Base-by-base conservation (phyloP, 2,797 vertebrate genomes). In the Gallinago solitaria region DNA sequence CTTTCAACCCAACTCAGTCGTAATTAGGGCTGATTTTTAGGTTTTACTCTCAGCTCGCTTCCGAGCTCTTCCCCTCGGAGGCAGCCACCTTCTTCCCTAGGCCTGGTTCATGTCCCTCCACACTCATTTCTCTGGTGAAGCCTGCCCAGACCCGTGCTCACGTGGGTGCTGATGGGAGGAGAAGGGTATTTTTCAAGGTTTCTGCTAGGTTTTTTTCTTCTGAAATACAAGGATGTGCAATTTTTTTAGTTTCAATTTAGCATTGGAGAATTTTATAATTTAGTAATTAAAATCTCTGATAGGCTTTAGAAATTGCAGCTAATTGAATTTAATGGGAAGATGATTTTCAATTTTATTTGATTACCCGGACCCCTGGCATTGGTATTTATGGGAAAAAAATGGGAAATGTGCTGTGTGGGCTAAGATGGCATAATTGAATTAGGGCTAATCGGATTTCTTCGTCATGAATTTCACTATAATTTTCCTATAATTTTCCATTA, bases 221-320 rank as follows among this genome's bases (percentile, higher is more conserved):
- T 98, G 98, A 99, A 98, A 98, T 98, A 98, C 98, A 98, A 98
- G 98, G 99, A 99, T 99, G 99, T 98, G 98, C 98, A 98, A 98
- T 98, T 99, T 99, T 99, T 98, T 98, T 98, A 98, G 99, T 99
- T 99, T 98, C 98, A 99, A 99, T 99, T 99, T 99, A 99, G 98
- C 99, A 99, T 99, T 99, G 98, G 99, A 99, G 99, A 99, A 99
- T 99, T 99, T 99, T 99, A 99, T 99, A 99, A 99, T 99, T 99
- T 99, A 99, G 99, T 99, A 99, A 99, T 99, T 99, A 99, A 99
- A 99, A 99, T 99, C 99, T 99, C 99, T 99, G 99, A 99, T 99
- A 99, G 99, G 99, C 99, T 99, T 99, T 99, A 99, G 99, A 99
- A 99, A 99, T 99, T 99, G 99, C 98, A 97, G 98, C 99, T 99